Evolutionary conservation across 2,888 invertebrate species (phyloP).

Genomic region (Mayetiola destructor): DNA sequence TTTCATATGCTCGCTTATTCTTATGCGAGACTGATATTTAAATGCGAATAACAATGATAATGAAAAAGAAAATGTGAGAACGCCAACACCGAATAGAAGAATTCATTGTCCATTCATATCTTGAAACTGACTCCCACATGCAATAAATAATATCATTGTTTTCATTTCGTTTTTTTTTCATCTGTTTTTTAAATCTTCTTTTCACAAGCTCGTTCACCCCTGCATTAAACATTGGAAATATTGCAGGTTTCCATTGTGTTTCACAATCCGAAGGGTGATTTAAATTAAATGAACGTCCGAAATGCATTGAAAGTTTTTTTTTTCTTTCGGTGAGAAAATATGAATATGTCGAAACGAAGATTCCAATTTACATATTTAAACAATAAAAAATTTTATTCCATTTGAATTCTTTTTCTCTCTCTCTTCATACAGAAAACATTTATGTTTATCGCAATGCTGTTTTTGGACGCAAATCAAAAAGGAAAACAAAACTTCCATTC

Average conservation of each 20-base stretch:
- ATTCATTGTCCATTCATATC: neutral
- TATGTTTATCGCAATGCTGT: too few relatives aligned
- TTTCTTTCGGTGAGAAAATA: neutral
- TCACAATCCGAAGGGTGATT: neutral
- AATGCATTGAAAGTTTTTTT: constrained; percentile 1
- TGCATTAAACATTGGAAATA: too few relatives aligned
- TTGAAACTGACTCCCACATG: constrained; percentile 10
- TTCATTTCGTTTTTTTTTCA: neutral
- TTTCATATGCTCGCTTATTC: neutral
- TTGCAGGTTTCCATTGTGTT: neutral
- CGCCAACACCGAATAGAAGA: neutral
- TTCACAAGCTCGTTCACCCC: neutral
- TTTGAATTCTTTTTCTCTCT: neutral
- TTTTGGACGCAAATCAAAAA: too few relatives aligned
- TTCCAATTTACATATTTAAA: constrained; percentile 3
- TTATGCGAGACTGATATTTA: neutral
- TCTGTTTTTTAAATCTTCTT: neutral
- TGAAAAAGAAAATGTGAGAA: neutral
- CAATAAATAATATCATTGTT: constrained; percentile 5
- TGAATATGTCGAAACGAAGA: neutral
- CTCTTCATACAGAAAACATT: too few relatives aligned
- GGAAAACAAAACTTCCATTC: too few relatives aligned
- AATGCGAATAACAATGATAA: neutral
- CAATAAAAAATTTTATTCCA: constrained; percentile 10
- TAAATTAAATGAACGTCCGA: constrained; percentile 3